phyloP scores from a whole-genome alignment of 2,113 vertebrate species.

The Lasiurus borealis region DNA sequence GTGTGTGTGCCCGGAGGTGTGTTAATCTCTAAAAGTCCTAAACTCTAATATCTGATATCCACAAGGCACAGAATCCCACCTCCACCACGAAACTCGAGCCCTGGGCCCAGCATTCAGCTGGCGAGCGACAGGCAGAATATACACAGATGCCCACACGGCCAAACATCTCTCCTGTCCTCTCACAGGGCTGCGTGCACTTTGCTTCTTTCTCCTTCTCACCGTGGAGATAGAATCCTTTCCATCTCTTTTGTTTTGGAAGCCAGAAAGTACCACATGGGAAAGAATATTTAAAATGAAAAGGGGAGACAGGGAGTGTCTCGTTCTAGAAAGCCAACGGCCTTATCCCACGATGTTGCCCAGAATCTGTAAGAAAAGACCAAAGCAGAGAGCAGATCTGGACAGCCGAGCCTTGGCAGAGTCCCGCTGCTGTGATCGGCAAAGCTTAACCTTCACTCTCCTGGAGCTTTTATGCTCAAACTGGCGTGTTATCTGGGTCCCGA shows the following conservation, averaged over 20 bases:
- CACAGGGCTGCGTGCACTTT: neutral
- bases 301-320: neutral
- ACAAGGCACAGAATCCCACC: neutral
- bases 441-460: neutral
- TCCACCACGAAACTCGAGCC: neutral
- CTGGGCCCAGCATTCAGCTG: neutral
- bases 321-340: neutral
- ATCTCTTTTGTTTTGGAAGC: neutral
- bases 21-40: too few species aligned
- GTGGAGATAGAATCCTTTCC: neutral
- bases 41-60: neutral
- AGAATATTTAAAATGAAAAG: conserved; percentile 29
- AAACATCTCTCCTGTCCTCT: neutral
- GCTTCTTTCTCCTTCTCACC: neutral
- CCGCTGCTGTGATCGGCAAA: neutral
- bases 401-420: neutral
- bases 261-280: neutral
- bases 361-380: neutral
- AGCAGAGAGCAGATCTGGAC: neutral
- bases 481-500: neutral
- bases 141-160: neutral
- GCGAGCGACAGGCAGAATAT: neutral
- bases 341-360: neutral
- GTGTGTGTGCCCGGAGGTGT: neutral
- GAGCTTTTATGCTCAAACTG: neutral